Evolutionary conservation across 2,888 invertebrate genomes (phyloP), one percentile per base, ranked within the genome.

Genomic region (Carcina quercana): DNA sequence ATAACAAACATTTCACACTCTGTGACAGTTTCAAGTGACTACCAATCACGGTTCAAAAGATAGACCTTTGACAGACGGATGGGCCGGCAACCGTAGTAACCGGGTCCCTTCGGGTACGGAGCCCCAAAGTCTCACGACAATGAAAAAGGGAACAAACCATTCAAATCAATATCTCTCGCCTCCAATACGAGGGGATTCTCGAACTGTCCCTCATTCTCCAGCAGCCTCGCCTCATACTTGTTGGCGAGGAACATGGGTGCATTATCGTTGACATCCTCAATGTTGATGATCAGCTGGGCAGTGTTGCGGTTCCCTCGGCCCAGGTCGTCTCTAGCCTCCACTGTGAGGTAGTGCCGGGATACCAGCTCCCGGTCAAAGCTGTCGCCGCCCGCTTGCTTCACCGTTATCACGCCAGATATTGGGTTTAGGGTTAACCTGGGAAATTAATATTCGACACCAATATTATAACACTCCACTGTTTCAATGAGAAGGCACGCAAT

Each of bases 211-310:
- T 92, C 89, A 66, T 97, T 97, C 68, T 98, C 98, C 45, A 92
- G 60, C 2, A 98, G 71, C 24, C 92, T 87, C 0, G 92, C 92
- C 59, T 94, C 94, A 53, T 96, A 96, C 47, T 91, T 91, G 37
- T 88, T 90, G 39, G 93, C 93, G 1, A 91, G 70, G 62, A 97
- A 97, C 47, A 90, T 86, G 0, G 97, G 97, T 0, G 93, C 87
- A 61, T 97, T 96, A 58, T 97, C 97, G 53, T 97, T 97, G 0
- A 94, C 91, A 64, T 96, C 96, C 47, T 91, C 90, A 22, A 96
- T 89, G 49, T 92, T 91, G 3, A 96, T 87, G 3, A 94, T 88
- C 8, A 96, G 74, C 59, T 95, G 95, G 1, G 90, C 94, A 0
- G 94, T 92, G 59, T 95, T 95, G 2, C 27, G 15, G 11, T 67